A percentile compares a stretch with the other conserved stretches of the same genome.
Conservation (phyloP, 2,797 vertebrate species). For the Tapirus indicus region DNA sequence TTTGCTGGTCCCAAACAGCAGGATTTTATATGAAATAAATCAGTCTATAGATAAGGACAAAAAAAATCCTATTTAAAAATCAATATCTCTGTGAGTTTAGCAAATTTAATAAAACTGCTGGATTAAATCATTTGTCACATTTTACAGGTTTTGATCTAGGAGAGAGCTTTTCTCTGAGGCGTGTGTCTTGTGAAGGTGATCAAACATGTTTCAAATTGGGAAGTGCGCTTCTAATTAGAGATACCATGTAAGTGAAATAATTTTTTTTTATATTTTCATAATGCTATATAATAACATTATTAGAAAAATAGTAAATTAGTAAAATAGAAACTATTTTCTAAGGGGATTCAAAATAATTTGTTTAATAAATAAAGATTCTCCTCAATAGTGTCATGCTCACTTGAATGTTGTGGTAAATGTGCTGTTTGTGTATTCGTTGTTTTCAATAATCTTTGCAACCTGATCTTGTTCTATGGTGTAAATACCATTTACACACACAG, state of each 20-base stretch:
- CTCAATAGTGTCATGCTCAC: background rate
- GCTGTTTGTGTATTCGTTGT: background rate
- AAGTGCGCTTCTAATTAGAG: slow-evolving; percentile 93
- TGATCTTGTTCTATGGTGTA: background rate
- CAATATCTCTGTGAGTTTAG: background rate
- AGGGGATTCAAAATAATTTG: slow-evolving; percentile 29
- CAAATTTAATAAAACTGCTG: slow-evolving; percentile 53
- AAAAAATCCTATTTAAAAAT: slow-evolving; percentile 60
- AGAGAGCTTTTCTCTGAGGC: slow-evolving; percentile 94
- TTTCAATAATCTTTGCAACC: slow-evolving; percentile 25
- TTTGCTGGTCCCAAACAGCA: slow-evolving; percentile 51
- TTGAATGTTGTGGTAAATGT: background rate
- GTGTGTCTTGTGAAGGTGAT: slow-evolving; percentile 91
- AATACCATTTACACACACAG: background rate
- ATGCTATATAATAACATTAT: background rate
- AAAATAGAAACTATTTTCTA: slow-evolving; percentile 10
- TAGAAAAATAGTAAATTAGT: no score
- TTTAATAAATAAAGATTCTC: background rate
- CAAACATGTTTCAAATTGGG: slow-evolving; percentile 95
- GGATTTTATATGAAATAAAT: slow-evolving; percentile 74
- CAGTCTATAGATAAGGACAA: slow-evolving; percentile 28
- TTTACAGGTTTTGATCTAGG: slow-evolving; percentile 96
- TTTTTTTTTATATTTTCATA: slow-evolving; percentile 44
- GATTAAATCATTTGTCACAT: slow-evolving; percentile 57
- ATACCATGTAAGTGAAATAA: slow-evolving; percentile 93